These are phyloP conservation scores for Bryconaethiops microstoma DNA, from an alignment of 2,797 vertebrate species.

Conservation along the genomic window DNA sequence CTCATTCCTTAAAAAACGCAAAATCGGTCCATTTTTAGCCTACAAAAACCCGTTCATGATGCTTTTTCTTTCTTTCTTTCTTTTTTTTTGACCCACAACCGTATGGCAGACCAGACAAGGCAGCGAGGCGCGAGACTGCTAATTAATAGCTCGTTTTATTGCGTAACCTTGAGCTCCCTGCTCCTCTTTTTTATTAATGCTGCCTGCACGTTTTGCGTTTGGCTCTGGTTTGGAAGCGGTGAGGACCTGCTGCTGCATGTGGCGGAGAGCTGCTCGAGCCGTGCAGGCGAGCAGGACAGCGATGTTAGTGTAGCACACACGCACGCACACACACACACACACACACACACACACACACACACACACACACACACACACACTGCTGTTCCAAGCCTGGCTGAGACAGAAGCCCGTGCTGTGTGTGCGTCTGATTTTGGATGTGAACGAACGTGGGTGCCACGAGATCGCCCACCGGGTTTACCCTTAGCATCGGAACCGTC, in stretches of 20 bases:
- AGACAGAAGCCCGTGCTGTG: neutral
- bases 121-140: neutral
- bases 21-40: neutral
- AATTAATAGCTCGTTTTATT: slow-evolving; percentile 25
- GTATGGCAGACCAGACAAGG: neutral
- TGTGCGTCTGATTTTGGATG: neutral
- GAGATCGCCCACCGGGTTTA: neutral
- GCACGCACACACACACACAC: neutral
- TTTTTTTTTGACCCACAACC: neutral
- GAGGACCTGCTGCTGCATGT: slow-evolving; percentile 34
- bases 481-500: neutral
- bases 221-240: neutral
- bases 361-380: too few relatives aligned
- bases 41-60: neutral
- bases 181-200: neutral
- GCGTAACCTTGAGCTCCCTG: slow-evolving; percentile 43
- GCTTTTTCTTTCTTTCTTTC: neutral
- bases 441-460: neutral
- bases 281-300: neutral
- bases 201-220: neutral
- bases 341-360: too few relatives aligned
- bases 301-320: slow-evolving; percentile 5
- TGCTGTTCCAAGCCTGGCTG: neutral
- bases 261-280: neutral
- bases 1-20: neutral